Base-by-base conservation (phyloP, 1,140 invertebrate genomes). In the Drosophila asahinai region DNA sequence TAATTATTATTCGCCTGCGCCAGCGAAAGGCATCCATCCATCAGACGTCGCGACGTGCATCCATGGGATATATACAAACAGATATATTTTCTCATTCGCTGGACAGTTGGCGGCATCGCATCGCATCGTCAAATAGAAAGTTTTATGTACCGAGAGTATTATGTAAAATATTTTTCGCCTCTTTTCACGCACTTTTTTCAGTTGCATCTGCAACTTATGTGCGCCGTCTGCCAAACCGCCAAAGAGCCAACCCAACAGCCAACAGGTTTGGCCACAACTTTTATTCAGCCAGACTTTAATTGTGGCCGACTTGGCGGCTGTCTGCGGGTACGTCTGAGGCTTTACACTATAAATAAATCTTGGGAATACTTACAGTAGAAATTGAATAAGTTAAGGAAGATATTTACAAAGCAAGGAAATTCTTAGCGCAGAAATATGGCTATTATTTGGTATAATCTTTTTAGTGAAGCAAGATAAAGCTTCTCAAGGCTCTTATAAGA, bases 71-170 rank as follows among this genome's bases (percentile, higher is more conserved):
- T 15, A 55, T 38, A 47, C 17, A 22, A 15, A 55, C 14, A 22
- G 11, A 55, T 19, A 25, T 57, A 57, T 57, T 38, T 40, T 57
- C 54, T n/a, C 54, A 40, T 47, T 71, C 42, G 19, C 63, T 60
- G 64, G 55, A 51, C 70, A 73, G 70, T 70, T 48, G 63, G 36
- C 38, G 62, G 42, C 49, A 65, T 55, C 62, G 54, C 70, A 65
- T 55, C 73, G 47, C 38, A 54, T 55, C 80, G 81, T 76, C 79
- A 84, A 83, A 83, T 77, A 83, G 81, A 83, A 83, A 83, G 81
- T 83, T 83, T 59, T 43, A 71, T 64, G 38, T 57, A 57, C 54
- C 19, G 36, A 22, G 54, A 25, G 54, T 84, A 61, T 83, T 83
- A 83, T 83, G 81, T 83, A 83, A 83, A 83, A 79, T 75, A 58